These are phyloP conservation scores for Rafetus swinhoei DNA, from an alignment of 2,113 vertebrate genomes.

Conservation along the genomic window DNA sequence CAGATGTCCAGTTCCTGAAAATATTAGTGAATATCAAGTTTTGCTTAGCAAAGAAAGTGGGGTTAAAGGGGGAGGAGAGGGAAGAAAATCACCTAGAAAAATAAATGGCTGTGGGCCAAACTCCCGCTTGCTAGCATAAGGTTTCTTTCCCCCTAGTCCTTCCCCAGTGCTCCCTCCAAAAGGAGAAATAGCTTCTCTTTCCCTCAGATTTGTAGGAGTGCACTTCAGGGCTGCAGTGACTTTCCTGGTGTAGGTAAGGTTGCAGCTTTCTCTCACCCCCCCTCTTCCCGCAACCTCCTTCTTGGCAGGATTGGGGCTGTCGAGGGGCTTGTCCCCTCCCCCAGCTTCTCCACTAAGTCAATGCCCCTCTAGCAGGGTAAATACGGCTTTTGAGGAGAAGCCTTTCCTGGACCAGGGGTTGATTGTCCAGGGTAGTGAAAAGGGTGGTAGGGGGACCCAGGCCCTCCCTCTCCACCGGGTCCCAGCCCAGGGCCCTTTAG, in stretches of 20 bases:
- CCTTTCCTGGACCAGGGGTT: no score
- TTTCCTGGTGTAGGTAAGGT: not conserved
- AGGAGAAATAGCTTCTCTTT: not conserved
- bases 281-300: not conserved
- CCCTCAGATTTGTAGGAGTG: not conserved
- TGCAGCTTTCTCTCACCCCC: not conserved
- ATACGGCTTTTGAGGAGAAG: no score
- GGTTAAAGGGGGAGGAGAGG: not conserved
- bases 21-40: not conserved
- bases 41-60: fast-evolving
- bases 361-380: no score
- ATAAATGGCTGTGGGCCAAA: not conserved
- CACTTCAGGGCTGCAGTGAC: not conserved
- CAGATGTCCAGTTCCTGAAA: not conserved
- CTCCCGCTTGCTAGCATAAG: not conserved
- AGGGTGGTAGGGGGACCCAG: no score
- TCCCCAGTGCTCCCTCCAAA: not conserved
- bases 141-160: not conserved
- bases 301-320: not conserved
- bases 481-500: no score
- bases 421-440: no score
- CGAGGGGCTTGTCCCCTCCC: no score
- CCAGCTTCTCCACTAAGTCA: no score
- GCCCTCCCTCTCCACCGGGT: no score
- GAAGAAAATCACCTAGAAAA: not conserved